phyloP scores from a whole-genome alignment of 2,888 invertebrate genomes.

The Aquatica leii region DNA sequence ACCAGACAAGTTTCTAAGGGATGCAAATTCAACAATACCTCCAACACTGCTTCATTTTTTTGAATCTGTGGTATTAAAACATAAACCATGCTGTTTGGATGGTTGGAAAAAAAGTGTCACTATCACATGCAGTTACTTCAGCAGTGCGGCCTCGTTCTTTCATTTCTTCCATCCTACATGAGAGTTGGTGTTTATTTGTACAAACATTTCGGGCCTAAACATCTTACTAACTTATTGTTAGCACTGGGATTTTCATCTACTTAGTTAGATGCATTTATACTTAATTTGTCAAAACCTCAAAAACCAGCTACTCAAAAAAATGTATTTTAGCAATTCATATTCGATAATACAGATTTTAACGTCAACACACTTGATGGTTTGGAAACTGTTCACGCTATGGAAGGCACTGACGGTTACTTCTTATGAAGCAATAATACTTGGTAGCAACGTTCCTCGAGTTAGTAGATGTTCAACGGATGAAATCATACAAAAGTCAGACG shows the following conservation, averaged over 20 bases:
- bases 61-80: too few species aligned
- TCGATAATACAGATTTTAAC: too few species aligned
- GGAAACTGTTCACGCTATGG: too few species aligned
- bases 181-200: neutral
- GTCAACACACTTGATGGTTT: neutral
- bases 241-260: neutral
- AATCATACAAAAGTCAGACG: too few species aligned
- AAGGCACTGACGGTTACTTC: neutral
- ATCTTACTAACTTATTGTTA: neutral
- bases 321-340: neutral
- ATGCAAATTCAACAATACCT: neutral
- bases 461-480: too few species aligned
- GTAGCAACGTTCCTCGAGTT: neutral
- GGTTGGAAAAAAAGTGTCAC: neutral
- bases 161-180: neutral
- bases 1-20: too few species aligned
- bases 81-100: too few species aligned
- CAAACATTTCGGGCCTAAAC: too few species aligned
- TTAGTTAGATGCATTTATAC: too few species aligned
- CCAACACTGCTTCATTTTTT: too few species aligned
- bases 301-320: neutral
- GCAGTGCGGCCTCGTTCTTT: neutral
- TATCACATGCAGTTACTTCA: neutral
- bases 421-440: neutral
- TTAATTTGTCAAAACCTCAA: neutral